Evolutionary conservation across 2,888 invertebrate genomes (phyloP), one percentile per base, ranked within the genome.

Genomic region (Luperina nickerlii): DNA sequence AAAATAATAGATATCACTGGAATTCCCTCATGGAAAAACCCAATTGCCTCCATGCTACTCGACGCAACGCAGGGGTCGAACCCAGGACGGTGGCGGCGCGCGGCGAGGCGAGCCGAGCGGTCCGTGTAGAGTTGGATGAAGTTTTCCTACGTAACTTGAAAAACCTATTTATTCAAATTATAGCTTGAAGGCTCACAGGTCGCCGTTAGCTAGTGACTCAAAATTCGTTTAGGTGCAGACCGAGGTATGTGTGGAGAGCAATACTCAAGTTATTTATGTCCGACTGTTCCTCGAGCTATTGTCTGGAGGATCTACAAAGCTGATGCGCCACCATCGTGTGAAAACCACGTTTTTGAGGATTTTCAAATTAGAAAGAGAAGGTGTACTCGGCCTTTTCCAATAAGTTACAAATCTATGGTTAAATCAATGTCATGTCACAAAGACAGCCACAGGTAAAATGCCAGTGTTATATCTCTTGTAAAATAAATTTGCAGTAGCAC

Each of bases 401-500:
- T 51, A 60, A 13, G 24, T 57, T 65, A 60, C 2, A 72, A 67
- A 77, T 77, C 82, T 78, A 78, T 74, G 82, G 38, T 32, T 57
- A 11, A 4, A 60, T 51, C 11, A 45, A 45, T 75, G 72, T 76
- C 60, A 72, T 66, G 68, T 72, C 66, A 62, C 9, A 54, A 27
- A 74, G 69, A 48, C 72, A 65, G 51, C n/a, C 42, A 60, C 63
- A 70, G 38, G 69, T 67, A 54, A 73, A 73, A 82, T 67, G 68
- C 11, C 66, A 71, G 81, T 75, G 54, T 74, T 69, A 51, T 81
- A 51, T 76, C 5, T 51, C 42, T 27, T 62, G 20, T 65, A 48
- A 68, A 32, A 20, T 60, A 72, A 78, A 78, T 66, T 85, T 54
- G n/a, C 32, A 73, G 69, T 65, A 73, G 70, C 51, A 65, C n/a